Base-by-base conservation (phyloP, 2,113 vertebrate species). In the Rana temporaria region DNA sequence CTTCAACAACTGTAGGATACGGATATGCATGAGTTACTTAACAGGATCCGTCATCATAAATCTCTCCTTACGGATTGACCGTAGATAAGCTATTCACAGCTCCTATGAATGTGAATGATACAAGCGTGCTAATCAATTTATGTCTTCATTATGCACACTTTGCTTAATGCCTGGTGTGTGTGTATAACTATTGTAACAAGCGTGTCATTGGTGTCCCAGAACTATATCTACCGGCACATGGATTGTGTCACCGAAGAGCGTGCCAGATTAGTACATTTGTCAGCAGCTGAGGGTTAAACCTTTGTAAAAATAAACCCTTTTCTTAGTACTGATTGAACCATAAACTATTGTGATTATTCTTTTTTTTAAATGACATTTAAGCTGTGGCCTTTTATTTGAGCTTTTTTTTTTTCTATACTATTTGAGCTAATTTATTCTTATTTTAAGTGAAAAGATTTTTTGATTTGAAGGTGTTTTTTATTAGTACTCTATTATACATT, bases 111-210 rank as follows among this genome's bases (percentile, higher is more conserved):
- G 79, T 81, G 79, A 30, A 30, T 30, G 26, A 81, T 34, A 57
- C 52, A 67, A 66, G 62, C 70, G 64, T 82, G 71, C 6, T 38
- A 82, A 82, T 67, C 68, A 26, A 82, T 75, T 66, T 82, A 56
- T 60, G 56, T 66, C 30, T 65, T 59, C 70, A 82, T 82, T 82
- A 82, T 32, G 38, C 62, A 57, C 48, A 67, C 70, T 81, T 64
- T 66, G 67, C 55, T 82, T 74, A 66, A 34, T 82, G 70, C 59
- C 38, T 55, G 79, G 57, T 64, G 68, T 72, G 57, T 64, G 68
- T 72, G 60, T 81, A 59, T 64, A 64, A 68, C 57, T 65, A 64
- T 34, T 38, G 38, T 65, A 64, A 81, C 59, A 81, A 81, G 60
- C 79, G 16, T 65, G 69, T 81, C 55, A 73, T 81, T 65, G 26